Base-by-base conservation (phyloP, 2,797 vertebrate species). In the Kryptolebias ocellatus region DNA sequence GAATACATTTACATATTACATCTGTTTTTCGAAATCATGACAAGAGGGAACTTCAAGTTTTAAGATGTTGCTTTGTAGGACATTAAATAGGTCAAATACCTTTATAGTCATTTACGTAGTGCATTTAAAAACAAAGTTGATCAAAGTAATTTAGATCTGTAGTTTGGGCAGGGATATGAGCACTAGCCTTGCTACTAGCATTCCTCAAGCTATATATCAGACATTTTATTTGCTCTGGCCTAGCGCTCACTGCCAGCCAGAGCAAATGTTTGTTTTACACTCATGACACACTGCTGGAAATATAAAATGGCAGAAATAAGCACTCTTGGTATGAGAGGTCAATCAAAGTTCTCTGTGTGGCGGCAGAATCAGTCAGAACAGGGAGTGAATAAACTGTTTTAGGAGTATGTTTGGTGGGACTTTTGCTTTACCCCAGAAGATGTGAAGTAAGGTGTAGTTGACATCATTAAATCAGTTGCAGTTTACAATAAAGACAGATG, bases 161-260 rank as follows among this genome's bases (percentile, higher is more conserved):
- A 53, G 50, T 52, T 64, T 64, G 71, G 76, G 61, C 49, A 66
- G 42, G 31, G 31, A 34, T 62, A 18, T 56, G 63, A 65, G 52
- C 28, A 54, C 45, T 53, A 61, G 67, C 50, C 80, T 71, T 55
- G 59, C 64, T 63, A 73, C 69, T 51, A 79, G 69, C 60, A 60
- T 71, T 78, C 62, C 61, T 44, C 54, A 64, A 37, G 37, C 37
- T 75, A 67, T 64, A 67, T 70, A 60, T 61, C 70, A 64, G 45
- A 70, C n/a, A 20, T 58, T 78, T 53, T 72, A 72, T 76, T 72
- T 70, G 15, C 56, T 64, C 60, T 57, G 31, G 58, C n/a, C n/a
- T 65, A 59, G 45, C 46, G 37, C 51, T 46, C 37, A 49, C 31
- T 70, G 20, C 42, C 56, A 66, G 60, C 17, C 44, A 2, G 28